A percentile compares a stretch with the other conserved stretches of the same genome.
Evolutionary conservation across 2,888 invertebrate genomes (phyloP).

Genomic region (Acrobasis repandana): DNA sequence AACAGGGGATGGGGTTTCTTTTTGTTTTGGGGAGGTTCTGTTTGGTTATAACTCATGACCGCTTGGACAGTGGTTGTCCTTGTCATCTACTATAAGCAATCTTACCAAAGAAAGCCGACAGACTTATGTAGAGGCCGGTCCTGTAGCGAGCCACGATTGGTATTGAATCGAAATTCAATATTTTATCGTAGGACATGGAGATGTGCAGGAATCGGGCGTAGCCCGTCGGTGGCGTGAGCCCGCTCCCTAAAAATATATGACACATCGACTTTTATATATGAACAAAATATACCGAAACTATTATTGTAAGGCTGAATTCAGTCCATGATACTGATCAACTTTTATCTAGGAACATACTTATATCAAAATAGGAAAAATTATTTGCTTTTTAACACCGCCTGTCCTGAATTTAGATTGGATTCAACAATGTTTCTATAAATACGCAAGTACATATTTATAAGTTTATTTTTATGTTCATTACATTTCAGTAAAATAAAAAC

Average conservation of each 20-base stretch:
- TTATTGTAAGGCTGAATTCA: no score
- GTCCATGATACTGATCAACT: no score
- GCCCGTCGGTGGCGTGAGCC: conserved; percentile 34
- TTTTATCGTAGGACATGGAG: not conserved
- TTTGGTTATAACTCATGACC: no score
- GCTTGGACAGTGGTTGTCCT: no score
- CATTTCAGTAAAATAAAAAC: not conserved
- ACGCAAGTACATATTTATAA: not conserved
- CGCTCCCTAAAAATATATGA: conserved; percentile 43
- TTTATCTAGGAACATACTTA: no score
- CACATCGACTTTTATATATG: not conserved
- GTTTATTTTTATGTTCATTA: not conserved
- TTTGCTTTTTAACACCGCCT: conserved; percentile 41
- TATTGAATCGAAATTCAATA: conserved; percentile 4
- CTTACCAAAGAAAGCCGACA: conserved; percentile 56
- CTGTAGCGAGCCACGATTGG: conserved; percentile 33
- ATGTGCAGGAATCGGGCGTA: conserved; percentile 43
- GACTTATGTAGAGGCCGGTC: conserved; percentile 42
- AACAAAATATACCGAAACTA: not conserved
- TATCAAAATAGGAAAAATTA: no score
- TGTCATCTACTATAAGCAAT: no score
- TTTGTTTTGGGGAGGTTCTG: no score
- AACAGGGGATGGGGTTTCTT: no score
- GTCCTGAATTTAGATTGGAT: conserved; percentile 48
- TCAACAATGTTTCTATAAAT: conserved; percentile 14